Conservation (phyloP, 2,888 invertebrate species). For the Pyrgus malvae region DNA sequence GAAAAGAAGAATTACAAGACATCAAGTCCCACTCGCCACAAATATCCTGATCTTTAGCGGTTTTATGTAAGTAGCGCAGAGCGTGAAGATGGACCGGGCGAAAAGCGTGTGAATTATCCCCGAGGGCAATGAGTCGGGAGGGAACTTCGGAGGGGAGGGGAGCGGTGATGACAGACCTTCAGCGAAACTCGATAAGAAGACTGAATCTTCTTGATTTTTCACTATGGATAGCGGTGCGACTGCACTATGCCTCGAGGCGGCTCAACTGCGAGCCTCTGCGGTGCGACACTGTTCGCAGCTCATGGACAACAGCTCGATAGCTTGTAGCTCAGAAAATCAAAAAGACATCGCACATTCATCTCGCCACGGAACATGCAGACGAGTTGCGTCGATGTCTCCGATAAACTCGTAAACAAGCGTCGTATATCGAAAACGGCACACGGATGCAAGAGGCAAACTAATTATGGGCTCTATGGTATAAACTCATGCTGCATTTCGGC, state of each 20-base stretch:
- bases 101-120: slow-evolving; percentile 74
- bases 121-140: slow-evolving; percentile 50
- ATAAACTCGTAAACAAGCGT: slow-evolving; percentile 54
- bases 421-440: slow-evolving; percentile 61
- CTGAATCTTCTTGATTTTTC: slow-evolving; percentile 69
- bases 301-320: slow-evolving; percentile 43
- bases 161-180: slow-evolving; percentile 77
- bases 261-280: slow-evolving; percentile 40
- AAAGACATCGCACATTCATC: slow-evolving; percentile 77
- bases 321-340: slow-evolving; percentile 61
- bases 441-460: slow-evolving; percentile 71
- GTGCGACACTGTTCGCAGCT: slow-evolving; percentile 22
- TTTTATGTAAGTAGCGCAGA: slow-evolving; percentile 75
- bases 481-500: slow-evolving; percentile 61
- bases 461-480: slow-evolving; percentile 55
- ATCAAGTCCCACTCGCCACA: slow-evolving; percentile 78
- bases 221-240: slow-evolving; percentile 73
- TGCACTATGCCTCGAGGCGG: slow-evolving; percentile 37
- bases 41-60: slow-evolving; percentile 56
- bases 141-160: slow-evolving; percentile 38
- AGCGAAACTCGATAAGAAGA: slow-evolving; percentile 68
- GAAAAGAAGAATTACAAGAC: slow-evolving; percentile 80
- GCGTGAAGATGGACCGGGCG: slow-evolving; percentile 76
- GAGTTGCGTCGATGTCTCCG: slow-evolving; percentile 53
- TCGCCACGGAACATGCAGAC: slow-evolving; percentile 72